Percentiles rank a stretch among this genome's conserved stretches.
These are phyloP conservation scores for Troides aeacus DNA, from an alignment of 2,888 invertebrate genomes.

Conservation along the genomic window DNA sequence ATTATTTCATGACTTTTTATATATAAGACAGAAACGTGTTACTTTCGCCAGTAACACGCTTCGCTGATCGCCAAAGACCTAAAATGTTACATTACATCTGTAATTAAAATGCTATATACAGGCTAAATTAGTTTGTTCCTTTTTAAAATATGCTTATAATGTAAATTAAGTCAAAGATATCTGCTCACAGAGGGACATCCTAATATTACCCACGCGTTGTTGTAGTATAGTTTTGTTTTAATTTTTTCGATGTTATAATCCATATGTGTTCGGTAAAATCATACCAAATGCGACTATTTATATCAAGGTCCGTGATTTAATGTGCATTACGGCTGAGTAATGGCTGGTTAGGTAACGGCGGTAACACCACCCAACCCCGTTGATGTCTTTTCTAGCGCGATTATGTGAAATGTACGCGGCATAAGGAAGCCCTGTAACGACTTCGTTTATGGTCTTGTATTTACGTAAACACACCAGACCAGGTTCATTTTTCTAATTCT, in stretches of 20 bases:
- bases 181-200: not conserved
- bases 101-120: too few relatives aligned
- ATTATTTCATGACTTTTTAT: too few relatives aligned
- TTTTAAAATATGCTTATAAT: too few relatives aligned
- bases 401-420: constrained; percentile 23
- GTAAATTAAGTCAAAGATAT: too few relatives aligned
- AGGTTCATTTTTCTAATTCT: not conserved
- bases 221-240: not conserved
- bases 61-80: too few relatives aligned
- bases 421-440: constrained; percentile 23
- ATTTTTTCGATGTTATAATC: not conserved
- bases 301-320: constrained; percentile 19
- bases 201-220: not conserved
- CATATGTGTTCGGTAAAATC: not conserved
- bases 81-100: too few relatives aligned
- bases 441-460: constrained; percentile 15
- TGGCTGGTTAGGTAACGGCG: constrained; percentile 28
- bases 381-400: constrained; percentile 38
- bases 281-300: not conserved
- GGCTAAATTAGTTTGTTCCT: too few relatives aligned
- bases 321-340: constrained; percentile 9
- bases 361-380: constrained; percentile 29
- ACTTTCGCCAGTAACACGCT: too few relatives aligned
- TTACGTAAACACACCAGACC: constrained; percentile 14
- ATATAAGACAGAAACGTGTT: too few relatives aligned